Conservation (phyloP, 2,113 vertebrate genomes). For the Salvator merianae region DNA sequence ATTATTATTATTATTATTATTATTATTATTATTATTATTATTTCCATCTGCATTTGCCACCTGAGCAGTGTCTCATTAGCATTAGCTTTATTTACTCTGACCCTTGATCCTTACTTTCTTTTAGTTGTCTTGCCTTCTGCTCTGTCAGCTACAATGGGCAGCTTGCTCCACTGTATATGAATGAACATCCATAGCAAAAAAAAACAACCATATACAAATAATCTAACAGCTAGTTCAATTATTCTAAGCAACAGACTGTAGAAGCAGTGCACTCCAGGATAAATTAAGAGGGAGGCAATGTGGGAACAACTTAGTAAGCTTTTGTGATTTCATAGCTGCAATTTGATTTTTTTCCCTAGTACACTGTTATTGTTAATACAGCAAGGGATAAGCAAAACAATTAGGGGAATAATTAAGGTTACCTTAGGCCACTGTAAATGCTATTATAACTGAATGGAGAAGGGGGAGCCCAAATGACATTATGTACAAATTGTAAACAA, state of each 20-base stretch:
- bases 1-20: no score
- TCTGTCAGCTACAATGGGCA: no score
- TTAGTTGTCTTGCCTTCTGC: no score
- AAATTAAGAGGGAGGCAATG: slow-evolving; percentile 11
- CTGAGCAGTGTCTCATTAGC: no score
- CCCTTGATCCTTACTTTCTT: no score
- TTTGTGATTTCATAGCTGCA: not conserved
- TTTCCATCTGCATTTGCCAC: no score
- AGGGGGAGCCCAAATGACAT: no score
- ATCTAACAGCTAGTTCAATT: not conserved
- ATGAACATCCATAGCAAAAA: no score
- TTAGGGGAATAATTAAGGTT: slow-evolving; percentile 11
- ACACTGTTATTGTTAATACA: not conserved
- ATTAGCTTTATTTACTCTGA: no score
- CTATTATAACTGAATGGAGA: not conserved
- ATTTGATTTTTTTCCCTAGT: not conserved
- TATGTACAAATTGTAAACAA: no score
- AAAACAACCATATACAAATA: not conserved
- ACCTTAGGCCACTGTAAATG: not conserved
- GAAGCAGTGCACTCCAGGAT: not conserved
- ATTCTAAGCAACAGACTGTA: not conserved
- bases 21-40: no score
- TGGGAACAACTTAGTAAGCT: not conserved
- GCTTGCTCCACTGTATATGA: no score
- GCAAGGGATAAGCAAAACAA: slow-evolving; percentile 13